These are phyloP conservation scores for Cloeon dipterum DNA, from an alignment of 2,888 invertebrate species.

Conservation along the genomic window DNA sequence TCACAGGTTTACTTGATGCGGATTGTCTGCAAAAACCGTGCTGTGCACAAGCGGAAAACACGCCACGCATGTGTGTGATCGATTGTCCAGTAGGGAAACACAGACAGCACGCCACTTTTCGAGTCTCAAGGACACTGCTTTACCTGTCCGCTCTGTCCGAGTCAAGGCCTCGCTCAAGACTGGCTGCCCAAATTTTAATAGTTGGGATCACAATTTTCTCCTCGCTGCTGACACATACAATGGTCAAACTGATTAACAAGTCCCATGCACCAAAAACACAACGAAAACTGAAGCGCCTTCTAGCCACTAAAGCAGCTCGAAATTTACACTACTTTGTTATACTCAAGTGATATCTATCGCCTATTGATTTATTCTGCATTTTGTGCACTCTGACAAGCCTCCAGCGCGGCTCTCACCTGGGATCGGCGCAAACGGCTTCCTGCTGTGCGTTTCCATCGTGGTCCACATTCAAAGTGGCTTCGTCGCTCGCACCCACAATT, in stretches of 20 bases:
- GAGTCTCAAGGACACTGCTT: not conserved
- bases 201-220: conserved; percentile 31
- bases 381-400: not conserved
- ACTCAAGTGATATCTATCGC: no score
- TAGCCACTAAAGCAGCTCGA: not conserved
- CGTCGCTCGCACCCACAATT: conserved; percentile 10
- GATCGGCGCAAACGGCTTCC: not conserved
- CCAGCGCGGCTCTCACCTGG: conserved; percentile 1
- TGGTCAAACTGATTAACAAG: no score
- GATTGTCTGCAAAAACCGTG: no score
- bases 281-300: not conserved
- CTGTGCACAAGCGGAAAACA: no score
- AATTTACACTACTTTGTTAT: no score
- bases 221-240: conserved; percentile 5
- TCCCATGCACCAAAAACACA: not conserved
- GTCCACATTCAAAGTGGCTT: conserved; percentile 4
- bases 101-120: no score
- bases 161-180: conserved; percentile 58
- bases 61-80: no score
- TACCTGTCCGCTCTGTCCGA: conserved; percentile 11
- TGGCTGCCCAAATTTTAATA: conserved; percentile 62
- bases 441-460: not conserved
- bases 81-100: no score
- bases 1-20: no score
- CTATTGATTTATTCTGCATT: no score